A percentile compares a stretch with the other conserved stretches of the same genome.
phyloP scores from a whole-genome alignment of 2,888 invertebrate species.

The Ormyrus labotus region DNA sequence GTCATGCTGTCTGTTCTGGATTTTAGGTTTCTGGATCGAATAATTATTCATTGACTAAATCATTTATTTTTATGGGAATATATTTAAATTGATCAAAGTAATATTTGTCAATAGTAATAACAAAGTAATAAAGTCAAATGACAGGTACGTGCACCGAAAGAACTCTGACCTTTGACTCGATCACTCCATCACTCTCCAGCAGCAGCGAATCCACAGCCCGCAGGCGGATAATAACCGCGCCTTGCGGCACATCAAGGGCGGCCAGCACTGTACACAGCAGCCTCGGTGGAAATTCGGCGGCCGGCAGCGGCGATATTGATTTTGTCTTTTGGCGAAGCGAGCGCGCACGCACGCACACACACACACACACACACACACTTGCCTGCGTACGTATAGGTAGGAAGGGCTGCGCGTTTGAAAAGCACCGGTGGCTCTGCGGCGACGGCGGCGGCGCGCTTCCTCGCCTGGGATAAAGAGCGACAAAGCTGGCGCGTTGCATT shows the following conservation, averaged over 20 bases:
- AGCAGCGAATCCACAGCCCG: neutral
- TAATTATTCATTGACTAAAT: too few relatives aligned
- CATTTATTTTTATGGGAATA: too few relatives aligned
- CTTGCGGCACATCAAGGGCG: too few relatives aligned
- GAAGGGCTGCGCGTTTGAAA: slow-evolving; percentile 44
- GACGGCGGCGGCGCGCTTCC: neutral
- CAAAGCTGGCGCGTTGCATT: slow-evolving; percentile 34
- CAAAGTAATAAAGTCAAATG: too few relatives aligned
- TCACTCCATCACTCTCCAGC: neutral
- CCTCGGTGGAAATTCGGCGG: slow-evolving; percentile 62
- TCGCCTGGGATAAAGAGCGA: slow-evolving; percentile 13
- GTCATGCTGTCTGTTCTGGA: too few relatives aligned
- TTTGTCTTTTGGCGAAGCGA: slow-evolving; percentile 71
- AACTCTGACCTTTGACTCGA: too few relatives aligned
- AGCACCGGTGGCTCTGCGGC: too few relatives aligned
- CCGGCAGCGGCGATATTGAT: slow-evolving; percentile 71
- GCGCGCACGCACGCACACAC: slow-evolving; percentile 51
- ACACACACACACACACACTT: slow-evolving; percentile 12
- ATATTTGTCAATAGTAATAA: too few relatives aligned
- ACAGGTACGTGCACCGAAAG: too few relatives aligned
- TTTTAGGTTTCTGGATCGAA: too few relatives aligned
- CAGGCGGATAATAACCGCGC: neutral
- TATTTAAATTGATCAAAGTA: too few relatives aligned
- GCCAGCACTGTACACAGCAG: neutral
- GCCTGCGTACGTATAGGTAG: slow-evolving; percentile 53